phyloP scores from a whole-genome alignment of 1,140 invertebrate genomes.

The Nylanderia fulva region DNA sequence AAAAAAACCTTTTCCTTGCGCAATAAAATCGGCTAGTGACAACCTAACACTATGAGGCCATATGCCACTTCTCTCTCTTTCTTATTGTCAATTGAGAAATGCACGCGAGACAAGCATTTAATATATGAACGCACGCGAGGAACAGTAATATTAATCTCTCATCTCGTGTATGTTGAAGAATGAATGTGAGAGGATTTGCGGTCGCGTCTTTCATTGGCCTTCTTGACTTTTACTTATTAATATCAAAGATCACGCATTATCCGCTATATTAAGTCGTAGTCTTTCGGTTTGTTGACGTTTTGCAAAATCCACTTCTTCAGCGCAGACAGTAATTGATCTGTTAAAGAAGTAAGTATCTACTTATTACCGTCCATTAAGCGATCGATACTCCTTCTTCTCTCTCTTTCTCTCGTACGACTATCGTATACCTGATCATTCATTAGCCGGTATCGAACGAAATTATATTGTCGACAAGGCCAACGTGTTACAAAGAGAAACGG shows the following conservation, averaged over 20 bases:
- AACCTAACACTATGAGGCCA: background rate
- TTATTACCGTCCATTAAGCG: conserved; percentile 27
- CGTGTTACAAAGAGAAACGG: conserved; percentile 21
- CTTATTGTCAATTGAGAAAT: background rate
- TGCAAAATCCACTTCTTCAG: conserved; percentile 13
- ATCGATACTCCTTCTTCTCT: conserved; percentile 31
- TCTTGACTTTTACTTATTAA: background rate
- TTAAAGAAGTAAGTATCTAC: conserved; percentile 16
- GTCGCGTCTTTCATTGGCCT: background rate
- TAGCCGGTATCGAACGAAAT: conserved; percentile 68
- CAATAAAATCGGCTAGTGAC: conserved; percentile 40
- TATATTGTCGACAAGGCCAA: conserved; percentile 59
- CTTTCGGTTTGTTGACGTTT: background rate
- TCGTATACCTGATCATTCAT: conserved; percentile 62
- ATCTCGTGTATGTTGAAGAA: background rate
- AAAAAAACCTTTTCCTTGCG: conserved; percentile 65
- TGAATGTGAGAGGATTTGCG: conserved; percentile 13
- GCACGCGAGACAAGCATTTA: background rate
- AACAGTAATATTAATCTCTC: background rate
- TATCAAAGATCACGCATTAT: background rate
- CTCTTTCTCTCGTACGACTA: conserved; percentile 55
- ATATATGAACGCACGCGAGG: background rate
- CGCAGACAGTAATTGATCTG: conserved; percentile 2
- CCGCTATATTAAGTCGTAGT: background rate
- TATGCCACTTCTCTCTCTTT: background rate